Percentiles rank a stretch among this genome's conserved stretches.
These are phyloP conservation scores for Epinephelus moara DNA, from an alignment of 2,113 vertebrate species.

Conservation along the genomic window DNA sequence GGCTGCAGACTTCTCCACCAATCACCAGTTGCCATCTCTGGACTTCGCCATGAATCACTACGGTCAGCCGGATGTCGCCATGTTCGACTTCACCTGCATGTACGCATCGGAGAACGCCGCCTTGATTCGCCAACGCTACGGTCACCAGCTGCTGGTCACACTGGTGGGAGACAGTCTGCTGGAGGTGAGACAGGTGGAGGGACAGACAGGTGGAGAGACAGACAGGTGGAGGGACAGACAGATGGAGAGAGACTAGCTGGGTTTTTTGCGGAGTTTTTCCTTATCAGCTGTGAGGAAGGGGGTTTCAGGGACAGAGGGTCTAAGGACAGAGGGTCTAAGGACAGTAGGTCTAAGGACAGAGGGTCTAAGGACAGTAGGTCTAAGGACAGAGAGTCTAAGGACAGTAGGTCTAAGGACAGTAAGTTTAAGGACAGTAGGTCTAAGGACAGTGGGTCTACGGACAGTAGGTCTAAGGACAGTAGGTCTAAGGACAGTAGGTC, in stretches of 20 bases:
- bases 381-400: no score
- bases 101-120: slow-evolving; percentile 95
- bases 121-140: slow-evolving; percentile 88
- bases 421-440: no score
- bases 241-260: neutral
- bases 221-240: neutral
- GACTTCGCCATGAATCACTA: slow-evolving; percentile 98
- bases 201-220: neutral
- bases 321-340: no score
- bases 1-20: slow-evolving; percentile 95
- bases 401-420: no score
- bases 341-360: no score
- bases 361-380: no score
- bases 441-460: no score
- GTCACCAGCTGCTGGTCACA: slow-evolving; percentile 90
- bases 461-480: no score
- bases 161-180: slow-evolving; percentile 97
- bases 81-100: slow-evolving; percentile 99
- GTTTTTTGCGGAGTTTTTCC: no score
- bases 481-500: no score
- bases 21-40: slow-evolving; percentile 91
- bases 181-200: slow-evolving; percentile 82
- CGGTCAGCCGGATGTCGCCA: slow-evolving; percentile 95
- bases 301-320: no score
- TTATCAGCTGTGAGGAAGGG: no score